Evolutionary conservation across 2,888 invertebrate genomes (phyloP).

Genomic region (Euplexia lucipara): DNA sequence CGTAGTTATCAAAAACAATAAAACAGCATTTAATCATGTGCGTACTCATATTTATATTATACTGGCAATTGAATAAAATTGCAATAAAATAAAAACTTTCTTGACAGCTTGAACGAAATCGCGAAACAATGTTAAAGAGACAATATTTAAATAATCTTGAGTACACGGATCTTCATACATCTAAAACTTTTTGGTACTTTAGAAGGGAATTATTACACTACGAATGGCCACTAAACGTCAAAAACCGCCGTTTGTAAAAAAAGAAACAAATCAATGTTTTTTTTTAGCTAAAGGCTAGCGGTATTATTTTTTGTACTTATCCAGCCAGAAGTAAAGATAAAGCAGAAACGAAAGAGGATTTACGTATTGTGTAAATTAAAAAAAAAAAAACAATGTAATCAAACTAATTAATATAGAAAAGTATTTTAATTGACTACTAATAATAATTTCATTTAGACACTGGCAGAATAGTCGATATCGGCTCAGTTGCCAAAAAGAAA

Average conservation of each 20-base stretch:
- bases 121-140: conserved; percentile 8
- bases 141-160: neutral
- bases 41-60: neutral
- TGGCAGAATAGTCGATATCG: too few relatives aligned
- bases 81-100: conserved; percentile 23
- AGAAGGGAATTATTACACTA: conserved; percentile 3
- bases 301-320: neutral
- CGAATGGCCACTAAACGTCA: neutral
- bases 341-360: neutral
- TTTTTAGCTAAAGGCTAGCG: neutral
- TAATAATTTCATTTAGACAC: too few relatives aligned
- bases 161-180: conserved; percentile 5
- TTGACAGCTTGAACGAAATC: neutral
- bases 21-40: too few relatives aligned
- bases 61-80: conserved; percentile 10
- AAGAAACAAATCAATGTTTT: conserved; percentile 1
- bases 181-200: conserved; percentile 19
- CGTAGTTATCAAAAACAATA: neutral
- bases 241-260: conserved; percentile 28
- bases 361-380: too few relatives aligned
- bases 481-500: too few relatives aligned
- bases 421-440: too few relatives aligned
- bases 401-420: neutral
- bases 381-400: too few relatives aligned
- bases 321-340: neutral